Base-by-base conservation (phyloP, 2,113 vertebrate genomes). In the Ameiurus melas region DNA sequence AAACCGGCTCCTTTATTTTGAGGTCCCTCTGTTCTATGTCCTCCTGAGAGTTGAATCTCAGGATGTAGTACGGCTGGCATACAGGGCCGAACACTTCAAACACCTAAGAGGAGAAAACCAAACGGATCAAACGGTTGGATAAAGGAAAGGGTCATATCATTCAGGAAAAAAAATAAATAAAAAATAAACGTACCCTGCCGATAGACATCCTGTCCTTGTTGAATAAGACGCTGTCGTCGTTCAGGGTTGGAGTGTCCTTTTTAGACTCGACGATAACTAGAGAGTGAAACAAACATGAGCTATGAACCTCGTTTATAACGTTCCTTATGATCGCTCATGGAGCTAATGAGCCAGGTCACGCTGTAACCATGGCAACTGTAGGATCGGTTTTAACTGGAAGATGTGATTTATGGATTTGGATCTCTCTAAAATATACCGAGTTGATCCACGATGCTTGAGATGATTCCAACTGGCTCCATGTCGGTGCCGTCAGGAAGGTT, bases 81-180 rank as follows among this genome's bases (percentile, higher is more conserved):
- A 99, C 98, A 0, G 97, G 97, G 33, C 98, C 98, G 90, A 99
- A 99, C 87, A 99, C 94, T 93, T 99, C 98, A 93, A 98, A 99
- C 90, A 99, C 94, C 98, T 99, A 88, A 73, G 92, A 93, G 30
- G 77, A 13, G 92, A 1, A 92, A 91, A 25, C 57, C 12, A 73
- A 73, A 73, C 19, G 13, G 19, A 53, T 51, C 9, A 30, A 87
- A 80, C 43, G 10, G 27, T 79, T 47, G 17, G 77, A 55, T 47
- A 79, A 80, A 75, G 36, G 19, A 73, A 78, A 51, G 10, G 3
- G 3, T 36, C 19, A 14, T 20, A 14, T 62, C 43, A 55, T 33
- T 81, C 12, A n/a, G 12, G 2, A n/a, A 36, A 33, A 30, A 57
- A 39, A 36, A 16, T 43, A 64, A 66, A n/a, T n/a, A n/a, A n/a